Evolutionary conservation across 2,888 invertebrate genomes (phyloP), one percentile per base, ranked within the genome.

Genomic region (Agrochola litura): DNA sequence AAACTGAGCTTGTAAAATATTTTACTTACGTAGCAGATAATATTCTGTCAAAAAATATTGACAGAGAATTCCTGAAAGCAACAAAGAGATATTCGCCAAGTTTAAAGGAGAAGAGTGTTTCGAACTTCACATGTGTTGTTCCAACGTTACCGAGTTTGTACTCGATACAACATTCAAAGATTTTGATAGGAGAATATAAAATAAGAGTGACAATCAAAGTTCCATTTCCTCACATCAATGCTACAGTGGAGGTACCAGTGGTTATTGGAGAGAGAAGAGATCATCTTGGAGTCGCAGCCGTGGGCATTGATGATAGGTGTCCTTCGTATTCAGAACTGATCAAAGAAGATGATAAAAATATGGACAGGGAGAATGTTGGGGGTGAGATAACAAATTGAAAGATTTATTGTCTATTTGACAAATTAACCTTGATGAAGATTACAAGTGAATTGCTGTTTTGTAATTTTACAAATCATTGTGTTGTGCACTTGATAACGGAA

Each of bases 201-300:
- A 71, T 91, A 0, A 88, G 81, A 76, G 82, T 92, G 2, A 90
- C 89, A 0, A 65, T 84, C 0, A 76, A 78, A 65, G 68, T 92
- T 0, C 90, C 91, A 1, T 77, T 91, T 22, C 91, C 90, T 30
- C 82, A 91, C 67, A 76, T 78, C 8, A 91, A 91, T 81, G 76
- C 85, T 10, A 65, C 76, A 6, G 72, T 83, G 1, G 86, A 90
- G 56, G 80, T 90, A 49, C 91, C 91, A 46, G 83, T 92, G 58
- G 87, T 89, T 8, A 87, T 92, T 61, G 89, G 90, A 12, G 85
- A 88, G 46, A 63, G 66, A 71, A 54, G 43, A 63, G n/a, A 54
- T 16, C 19, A 19, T 8, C 22, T 58, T 14, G 56, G 70, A 41
- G 74, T 64, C 2, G 22, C 43, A 61, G 52, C 65, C 1, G n/a